Evolutionary conservation across 2,888 invertebrate genomes (phyloP).

Genomic region (Fragum whitleyi): DNA sequence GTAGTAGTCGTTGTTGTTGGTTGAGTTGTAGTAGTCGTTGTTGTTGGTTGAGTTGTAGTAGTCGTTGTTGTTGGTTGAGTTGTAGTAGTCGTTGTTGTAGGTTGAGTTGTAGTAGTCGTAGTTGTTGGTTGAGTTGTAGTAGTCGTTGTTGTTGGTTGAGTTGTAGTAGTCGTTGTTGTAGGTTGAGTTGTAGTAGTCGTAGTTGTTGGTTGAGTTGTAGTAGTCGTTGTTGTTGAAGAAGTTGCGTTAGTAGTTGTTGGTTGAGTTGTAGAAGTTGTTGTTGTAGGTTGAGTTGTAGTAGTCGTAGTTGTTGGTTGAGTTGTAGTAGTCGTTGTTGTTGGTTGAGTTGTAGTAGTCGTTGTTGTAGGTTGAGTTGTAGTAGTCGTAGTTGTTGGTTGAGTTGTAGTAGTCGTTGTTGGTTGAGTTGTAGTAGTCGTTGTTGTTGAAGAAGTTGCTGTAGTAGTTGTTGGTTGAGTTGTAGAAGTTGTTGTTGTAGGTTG

Average conservation of each 20-base stretch:
- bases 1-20: not conserved
- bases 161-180: not conserved
- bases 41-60: not conserved
- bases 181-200: not conserved
- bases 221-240: not conserved
- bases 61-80: not conserved
- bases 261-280: not conserved
- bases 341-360: conserved; percentile 1
- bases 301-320: not conserved
- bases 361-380: not conserved
- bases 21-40: not conserved
- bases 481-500: not conserved
- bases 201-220: not conserved
- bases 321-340: not conserved
- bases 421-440: not conserved
- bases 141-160: not conserved
- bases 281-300: not conserved
- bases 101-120: not conserved
- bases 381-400: not conserved
- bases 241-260: not conserved
- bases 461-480: not conserved
- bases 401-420: not conserved
- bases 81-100: not conserved
- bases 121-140: not conserved
- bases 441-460: not conserved